These are phyloP conservation scores for Toxonevra muliebris DNA, from an alignment of 2,888 invertebrate species.

Conservation along the genomic window DNA sequence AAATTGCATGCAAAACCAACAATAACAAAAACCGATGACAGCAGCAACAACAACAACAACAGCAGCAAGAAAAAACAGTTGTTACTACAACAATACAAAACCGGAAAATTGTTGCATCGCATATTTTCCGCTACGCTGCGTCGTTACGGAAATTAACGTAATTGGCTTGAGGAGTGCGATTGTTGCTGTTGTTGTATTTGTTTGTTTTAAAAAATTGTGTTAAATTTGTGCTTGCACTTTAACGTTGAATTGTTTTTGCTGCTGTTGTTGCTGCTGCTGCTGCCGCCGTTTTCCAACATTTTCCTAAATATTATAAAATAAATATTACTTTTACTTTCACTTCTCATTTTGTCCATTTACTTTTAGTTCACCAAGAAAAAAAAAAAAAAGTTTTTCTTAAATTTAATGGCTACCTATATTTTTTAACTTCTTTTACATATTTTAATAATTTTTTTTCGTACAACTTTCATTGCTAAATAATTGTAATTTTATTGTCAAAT, in stretches of 20 bases:
- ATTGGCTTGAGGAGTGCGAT: constrained; percentile 11
- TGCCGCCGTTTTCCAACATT: not conserved
- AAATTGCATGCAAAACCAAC: constrained; percentile 11
- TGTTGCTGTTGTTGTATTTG: not conserved
- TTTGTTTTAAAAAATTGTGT: constrained; percentile 1
- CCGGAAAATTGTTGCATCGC: constrained; percentile 43
- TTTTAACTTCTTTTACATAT: not conserved
- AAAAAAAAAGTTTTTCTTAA: too few species aligned
- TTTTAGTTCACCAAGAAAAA: not conserved
- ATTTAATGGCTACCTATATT: not conserved
- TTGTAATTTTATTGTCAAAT: not conserved
- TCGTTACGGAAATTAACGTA: constrained; percentile 7
- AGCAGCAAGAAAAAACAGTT: constrained; percentile 10
- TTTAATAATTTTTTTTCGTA: not conserved
- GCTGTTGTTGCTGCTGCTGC: not conserved
- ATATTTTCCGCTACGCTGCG: constrained; percentile 42
- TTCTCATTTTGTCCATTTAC: not conserved
- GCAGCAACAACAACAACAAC: constrained; percentile 17
- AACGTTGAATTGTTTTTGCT: not conserved
- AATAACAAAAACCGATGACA: not conserved
- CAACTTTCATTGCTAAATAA: not conserved
- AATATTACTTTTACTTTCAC: constrained; percentile 19
- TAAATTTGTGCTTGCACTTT: not conserved
- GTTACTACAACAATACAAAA: constrained; percentile 25
- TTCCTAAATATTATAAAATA: not conserved